phyloP scores from a whole-genome alignment of 2,797 vertebrate species.

The Enteromius viviparus region DNA sequence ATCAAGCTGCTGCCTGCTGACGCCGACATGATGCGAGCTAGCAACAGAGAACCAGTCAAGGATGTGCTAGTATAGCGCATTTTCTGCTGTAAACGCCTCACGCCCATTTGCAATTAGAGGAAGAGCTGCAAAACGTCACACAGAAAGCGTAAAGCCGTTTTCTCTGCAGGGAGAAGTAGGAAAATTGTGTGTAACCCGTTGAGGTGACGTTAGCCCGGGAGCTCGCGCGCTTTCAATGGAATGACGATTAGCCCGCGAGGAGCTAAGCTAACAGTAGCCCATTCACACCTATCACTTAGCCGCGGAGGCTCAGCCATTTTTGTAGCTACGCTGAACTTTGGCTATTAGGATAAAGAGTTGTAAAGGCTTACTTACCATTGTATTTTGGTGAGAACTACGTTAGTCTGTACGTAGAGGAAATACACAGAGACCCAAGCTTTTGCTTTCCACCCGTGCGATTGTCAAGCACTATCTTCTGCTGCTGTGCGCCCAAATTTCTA shows the following conservation, averaged over 20 bases:
- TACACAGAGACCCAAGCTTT: background rate
- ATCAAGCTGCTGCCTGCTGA: background rate
- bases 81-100: background rate
- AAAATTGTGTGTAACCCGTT: background rate
- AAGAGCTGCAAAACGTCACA: background rate
- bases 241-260: conserved; percentile 17
- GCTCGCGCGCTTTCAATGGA: conserved; percentile 26
- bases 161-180: background rate
- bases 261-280: conserved; percentile 33
- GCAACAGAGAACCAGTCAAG: conserved; percentile 23
- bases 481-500: conserved; percentile 55
- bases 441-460: conserved; percentile 18
- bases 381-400: background rate
- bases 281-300: conserved; percentile 31
- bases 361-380: conserved; percentile 55
- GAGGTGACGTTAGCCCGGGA: background rate
- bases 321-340: background rate
- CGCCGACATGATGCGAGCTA: conserved; percentile 29
- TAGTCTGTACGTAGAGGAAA: background rate
- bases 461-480: conserved; percentile 53
- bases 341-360: background rate
- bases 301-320: background rate
- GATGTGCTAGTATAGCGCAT: conserved; percentile 2
- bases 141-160: background rate
- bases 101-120: background rate